Conservation (phyloP, 2,888 invertebrate genomes). For the Apodemia mormo region DNA sequence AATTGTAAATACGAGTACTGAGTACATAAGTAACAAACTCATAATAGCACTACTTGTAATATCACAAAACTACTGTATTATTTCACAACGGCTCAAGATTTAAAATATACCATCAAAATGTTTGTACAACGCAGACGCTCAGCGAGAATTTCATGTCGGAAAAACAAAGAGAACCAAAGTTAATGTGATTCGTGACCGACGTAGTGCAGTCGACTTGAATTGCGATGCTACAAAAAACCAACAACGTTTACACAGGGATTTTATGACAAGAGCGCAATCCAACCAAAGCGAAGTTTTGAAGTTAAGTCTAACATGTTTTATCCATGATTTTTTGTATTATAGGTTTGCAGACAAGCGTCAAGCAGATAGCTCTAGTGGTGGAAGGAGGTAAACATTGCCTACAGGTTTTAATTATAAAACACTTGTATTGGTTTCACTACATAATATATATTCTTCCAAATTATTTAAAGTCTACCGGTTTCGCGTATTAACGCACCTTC, state of each 20-base stretch:
- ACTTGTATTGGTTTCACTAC: too few relatives aligned
- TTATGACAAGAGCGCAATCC: slow-evolving; percentile 1
- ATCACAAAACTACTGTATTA: background rate
- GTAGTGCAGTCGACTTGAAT: slow-evolving; percentile 7
- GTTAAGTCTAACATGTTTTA: too few relatives aligned
- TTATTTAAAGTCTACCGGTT: too few relatives aligned
- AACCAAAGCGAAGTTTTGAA: background rate
- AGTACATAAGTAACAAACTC: background rate
- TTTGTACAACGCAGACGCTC: slow-evolving; percentile 7
- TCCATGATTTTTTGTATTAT: too few relatives aligned
- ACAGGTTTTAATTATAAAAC: too few relatives aligned
- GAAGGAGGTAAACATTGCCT: too few relatives aligned
- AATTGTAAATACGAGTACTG: background rate
- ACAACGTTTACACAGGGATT: background rate
- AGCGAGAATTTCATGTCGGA: slow-evolving; percentile 6
- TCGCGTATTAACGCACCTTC: too few relatives aligned
- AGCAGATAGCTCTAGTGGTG: too few relatives aligned
- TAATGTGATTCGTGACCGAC: slow-evolving; percentile 18
- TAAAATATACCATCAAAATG: slow-evolving; percentile 13
- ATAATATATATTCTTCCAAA: too few relatives aligned
- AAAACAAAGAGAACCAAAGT: slow-evolving; percentile 13
- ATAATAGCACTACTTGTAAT: background rate
- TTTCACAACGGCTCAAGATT: slow-evolving; percentile 10
- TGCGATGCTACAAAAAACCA: slow-evolving; percentile 4
- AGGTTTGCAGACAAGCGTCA: too few relatives aligned